Percentiles rank a stretch among this genome's conserved stretches.
phyloP scores from a whole-genome alignment of 1,140 invertebrate species.

The Cotesia glomerata region DNA sequence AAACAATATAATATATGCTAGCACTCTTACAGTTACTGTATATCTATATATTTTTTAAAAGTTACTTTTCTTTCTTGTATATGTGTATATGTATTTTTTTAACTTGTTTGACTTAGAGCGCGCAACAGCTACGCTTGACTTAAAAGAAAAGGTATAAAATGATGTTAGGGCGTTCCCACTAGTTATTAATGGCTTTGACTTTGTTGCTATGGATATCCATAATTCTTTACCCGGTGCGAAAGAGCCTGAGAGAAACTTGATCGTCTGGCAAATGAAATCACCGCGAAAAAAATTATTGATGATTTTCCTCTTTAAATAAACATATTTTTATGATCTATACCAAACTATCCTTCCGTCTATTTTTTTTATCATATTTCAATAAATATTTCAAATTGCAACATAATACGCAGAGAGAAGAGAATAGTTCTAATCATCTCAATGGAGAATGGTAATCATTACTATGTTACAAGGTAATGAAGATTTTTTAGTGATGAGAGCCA shows the following conservation, averaged over 20 bases:
- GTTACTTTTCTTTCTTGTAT: slow-evolving; percentile 12
- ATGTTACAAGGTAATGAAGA: too few relatives aligned
- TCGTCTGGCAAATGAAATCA: slow-evolving; percentile 11
- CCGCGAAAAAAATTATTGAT: slow-evolving; percentile 20
- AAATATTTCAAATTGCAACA: too few relatives aligned
- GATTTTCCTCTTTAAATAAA: slow-evolving; percentile 1
- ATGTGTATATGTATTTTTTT: neutral
- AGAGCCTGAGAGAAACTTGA: slow-evolving; percentile 28
- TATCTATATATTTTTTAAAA: slow-evolving; percentile 55
- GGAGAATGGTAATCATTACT: too few relatives aligned
- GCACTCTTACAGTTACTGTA: slow-evolving; percentile 43
- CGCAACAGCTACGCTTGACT: slow-evolving; percentile 54
- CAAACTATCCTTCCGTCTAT: neutral
- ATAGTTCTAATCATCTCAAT: too few relatives aligned
- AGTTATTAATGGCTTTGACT: slow-evolving; percentile 65
- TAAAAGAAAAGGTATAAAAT: slow-evolving; percentile 64
- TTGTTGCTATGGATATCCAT: slow-evolving; percentile 65
- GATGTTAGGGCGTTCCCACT: slow-evolving; percentile 60
- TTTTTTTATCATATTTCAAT: neutral
- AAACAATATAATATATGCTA: slow-evolving; percentile 58
- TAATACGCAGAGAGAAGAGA: too few relatives aligned
- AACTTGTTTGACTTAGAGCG: slow-evolving; percentile 1
- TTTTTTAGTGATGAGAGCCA: too few relatives aligned
- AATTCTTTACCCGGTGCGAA: slow-evolving; percentile 58
- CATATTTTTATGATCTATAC: neutral